phyloP scores from a whole-genome alignment of 2,797 vertebrate species.

The Xyrichtys novacula region DNA sequence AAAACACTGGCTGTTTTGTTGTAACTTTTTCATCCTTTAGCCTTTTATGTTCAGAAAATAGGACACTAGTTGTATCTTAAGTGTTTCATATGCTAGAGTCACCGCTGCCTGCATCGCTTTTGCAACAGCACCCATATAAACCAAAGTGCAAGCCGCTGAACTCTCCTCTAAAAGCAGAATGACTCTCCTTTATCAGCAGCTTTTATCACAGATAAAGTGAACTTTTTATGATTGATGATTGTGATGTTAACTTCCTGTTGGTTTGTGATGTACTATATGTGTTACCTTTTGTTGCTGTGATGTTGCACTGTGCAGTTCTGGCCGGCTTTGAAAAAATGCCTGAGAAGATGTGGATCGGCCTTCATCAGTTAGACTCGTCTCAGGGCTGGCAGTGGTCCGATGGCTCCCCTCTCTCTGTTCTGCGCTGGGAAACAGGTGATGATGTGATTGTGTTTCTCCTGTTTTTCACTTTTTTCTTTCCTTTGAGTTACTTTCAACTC shows the following conservation, averaged over 20 bases:
- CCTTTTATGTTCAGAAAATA: no score
- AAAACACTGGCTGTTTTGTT: no score
- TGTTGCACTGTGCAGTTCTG: conserved; percentile 67
- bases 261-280: background rate
- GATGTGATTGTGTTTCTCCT: background rate
- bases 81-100: no score
- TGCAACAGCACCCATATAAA: no score
- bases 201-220: no score
- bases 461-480: background rate
- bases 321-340: conserved; percentile 74
- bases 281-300: conserved; percentile 1
- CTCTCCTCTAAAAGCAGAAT: no score
- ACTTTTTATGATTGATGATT: no score
- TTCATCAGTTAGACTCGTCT: conserved; percentile 91
- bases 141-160: no score
- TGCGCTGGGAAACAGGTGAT: conserved; percentile 92
- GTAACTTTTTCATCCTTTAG: no score
- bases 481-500: background rate
- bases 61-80: no score
- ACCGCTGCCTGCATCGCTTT: no score
- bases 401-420: conserved; percentile 86
- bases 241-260: background rate
- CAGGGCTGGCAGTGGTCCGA: conserved; percentile 98
- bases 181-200: no score
- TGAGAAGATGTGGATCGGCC: conserved; percentile 92